These are phyloP conservation scores for Caerostris darwini DNA, from an alignment of 1,140 invertebrate genomes.

Conservation along the genomic window DNA sequence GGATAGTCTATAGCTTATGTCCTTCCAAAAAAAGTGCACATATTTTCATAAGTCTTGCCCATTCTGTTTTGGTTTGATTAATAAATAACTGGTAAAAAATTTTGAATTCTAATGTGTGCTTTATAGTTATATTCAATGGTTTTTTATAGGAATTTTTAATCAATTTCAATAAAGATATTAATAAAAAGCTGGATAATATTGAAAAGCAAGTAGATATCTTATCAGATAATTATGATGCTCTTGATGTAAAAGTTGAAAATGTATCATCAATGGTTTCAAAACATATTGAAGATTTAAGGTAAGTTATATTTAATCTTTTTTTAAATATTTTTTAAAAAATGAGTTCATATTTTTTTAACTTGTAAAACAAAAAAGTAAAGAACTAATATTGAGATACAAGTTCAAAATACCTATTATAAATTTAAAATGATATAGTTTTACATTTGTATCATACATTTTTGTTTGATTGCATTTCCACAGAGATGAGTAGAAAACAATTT, in stretches of 20 bases:
- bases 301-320: not conserved
- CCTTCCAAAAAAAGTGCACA: not conserved
- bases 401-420: not conserved
- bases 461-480: not conserved
- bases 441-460: not conserved
- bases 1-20: not conserved
- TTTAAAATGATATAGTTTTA: not conserved
- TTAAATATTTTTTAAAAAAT: not conserved
- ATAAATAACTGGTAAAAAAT: not conserved
- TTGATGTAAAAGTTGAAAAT: conserved; percentile 81
- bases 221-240: conserved; percentile 78
- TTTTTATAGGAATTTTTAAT: conserved; percentile 81
- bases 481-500: not conserved
- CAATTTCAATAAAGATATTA: conserved; percentile 82
- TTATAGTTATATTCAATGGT: not conserved
- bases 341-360: too few species aligned
- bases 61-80: not conserved
- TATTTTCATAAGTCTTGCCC: not conserved
- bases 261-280: conserved; percentile 35
- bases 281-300: conserved; percentile 60
- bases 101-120: not conserved
- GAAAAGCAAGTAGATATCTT: conserved; percentile 81
- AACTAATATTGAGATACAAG: not conserved
- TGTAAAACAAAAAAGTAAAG: not conserved
- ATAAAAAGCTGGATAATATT: conserved; percentile 81